A percentile compares a stretch with the other conserved stretches of the same genome.
phyloP scores from a whole-genome alignment of 1,140 invertebrate genomes.

The Pararge aegeria region DNA sequence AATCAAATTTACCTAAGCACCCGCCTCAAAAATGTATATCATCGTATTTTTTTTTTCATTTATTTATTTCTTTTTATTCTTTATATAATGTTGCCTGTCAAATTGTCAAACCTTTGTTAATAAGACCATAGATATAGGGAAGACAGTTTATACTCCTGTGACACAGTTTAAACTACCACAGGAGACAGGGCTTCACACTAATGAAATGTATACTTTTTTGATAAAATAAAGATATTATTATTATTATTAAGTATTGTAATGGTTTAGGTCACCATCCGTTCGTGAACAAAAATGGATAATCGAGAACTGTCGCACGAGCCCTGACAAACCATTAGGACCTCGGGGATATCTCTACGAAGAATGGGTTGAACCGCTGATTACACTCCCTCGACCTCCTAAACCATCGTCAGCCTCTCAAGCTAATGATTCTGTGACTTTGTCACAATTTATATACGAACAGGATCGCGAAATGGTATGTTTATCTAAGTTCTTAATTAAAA shows the following conservation, averaged over 20 bases:
- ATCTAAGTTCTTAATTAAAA: not conserved
- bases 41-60: too few relatives aligned
- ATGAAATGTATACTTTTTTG: too few relatives aligned
- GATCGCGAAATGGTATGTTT: slow-evolving; percentile 19
- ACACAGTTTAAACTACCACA: too few relatives aligned
- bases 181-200: too few relatives aligned
- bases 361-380: slow-evolving; percentile 50
- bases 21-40: too few relatives aligned
- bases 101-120: too few relatives aligned
- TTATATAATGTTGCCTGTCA: too few relatives aligned
- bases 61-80: too few relatives aligned
- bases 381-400: slow-evolving; percentile 1
- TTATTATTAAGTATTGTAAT: not conserved
- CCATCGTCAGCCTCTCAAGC: slow-evolving; percentile 7
- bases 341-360: slow-evolving; percentile 76
- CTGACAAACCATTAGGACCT: slow-evolving; percentile 56
- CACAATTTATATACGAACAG: not conserved
- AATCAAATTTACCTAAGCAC: too few relatives aligned
- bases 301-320: slow-evolving; percentile 75
- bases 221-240: too few relatives aligned
- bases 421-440: not conserved
- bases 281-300: slow-evolving; percentile 79
- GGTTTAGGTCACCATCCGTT: slow-evolving; percentile 43
- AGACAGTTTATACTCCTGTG: too few relatives aligned
- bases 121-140: too few relatives aligned